Evolutionary conservation across 2,888 invertebrate species (phyloP).

Genomic region (Gastrophysa polygoni): DNA sequence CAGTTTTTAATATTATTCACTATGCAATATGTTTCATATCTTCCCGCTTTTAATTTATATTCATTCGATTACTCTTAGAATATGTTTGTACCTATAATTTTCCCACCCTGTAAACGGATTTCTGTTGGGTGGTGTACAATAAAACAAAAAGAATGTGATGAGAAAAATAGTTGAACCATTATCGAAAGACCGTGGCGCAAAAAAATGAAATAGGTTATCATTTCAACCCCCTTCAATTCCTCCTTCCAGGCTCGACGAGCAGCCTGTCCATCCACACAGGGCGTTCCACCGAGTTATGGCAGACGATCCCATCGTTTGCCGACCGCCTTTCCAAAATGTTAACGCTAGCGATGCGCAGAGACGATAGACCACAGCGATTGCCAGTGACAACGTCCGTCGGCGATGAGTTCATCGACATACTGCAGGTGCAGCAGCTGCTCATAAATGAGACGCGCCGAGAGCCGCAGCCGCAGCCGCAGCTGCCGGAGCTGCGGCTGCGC

Average conservation of each 20-base stretch:
- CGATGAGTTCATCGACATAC: constrained; percentile 83
- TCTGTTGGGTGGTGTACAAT: no score
- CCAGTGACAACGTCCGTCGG: constrained; percentile 45
- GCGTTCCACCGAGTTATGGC: constrained; percentile 59
- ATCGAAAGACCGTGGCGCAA: no score
- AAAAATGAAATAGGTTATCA: no score
- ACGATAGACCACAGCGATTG: constrained; percentile 53
- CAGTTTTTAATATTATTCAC: no score
- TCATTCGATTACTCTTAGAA: no score
- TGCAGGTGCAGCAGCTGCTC: constrained; percentile 65
- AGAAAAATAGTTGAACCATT: no score
- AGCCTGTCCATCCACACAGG: not conserved
- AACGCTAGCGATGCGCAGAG: constrained; percentile 72
- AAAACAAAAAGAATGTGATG: no score
- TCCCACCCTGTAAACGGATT: no score
- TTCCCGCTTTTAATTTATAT: no score
- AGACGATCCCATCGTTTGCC: constrained; percentile 44
- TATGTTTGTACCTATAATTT: no score
- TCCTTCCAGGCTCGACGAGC: not conserved
- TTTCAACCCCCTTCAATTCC: not conserved
- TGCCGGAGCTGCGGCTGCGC: constrained; percentile 43
- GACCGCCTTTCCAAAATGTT: constrained; percentile 52
- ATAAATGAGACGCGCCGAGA: constrained; percentile 37
- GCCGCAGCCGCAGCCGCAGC: constrained; percentile 20
- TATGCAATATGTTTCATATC: no score